Percentiles rank a stretch among this genome's conserved stretches.
phyloP scores from a whole-genome alignment of 2,888 invertebrate species.

The Neria commutata region DNA sequence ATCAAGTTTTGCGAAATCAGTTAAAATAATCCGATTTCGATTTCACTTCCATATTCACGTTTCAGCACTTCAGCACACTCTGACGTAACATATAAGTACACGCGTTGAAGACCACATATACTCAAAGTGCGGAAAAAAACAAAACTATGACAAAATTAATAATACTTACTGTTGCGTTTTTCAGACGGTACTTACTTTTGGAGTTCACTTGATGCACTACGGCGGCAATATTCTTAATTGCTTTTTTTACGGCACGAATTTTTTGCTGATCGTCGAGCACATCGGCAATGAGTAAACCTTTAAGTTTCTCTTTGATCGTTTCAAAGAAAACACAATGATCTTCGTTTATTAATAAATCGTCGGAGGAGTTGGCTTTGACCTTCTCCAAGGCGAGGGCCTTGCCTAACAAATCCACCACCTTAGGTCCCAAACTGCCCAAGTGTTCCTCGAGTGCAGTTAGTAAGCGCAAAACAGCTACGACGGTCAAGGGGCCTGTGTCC shows the following conservation, averaged over 20 bases:
- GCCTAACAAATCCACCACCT: constrained; percentile 76
- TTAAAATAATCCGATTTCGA: no score
- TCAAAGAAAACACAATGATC: constrained; percentile 78
- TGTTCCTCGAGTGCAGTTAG: constrained; percentile 83
- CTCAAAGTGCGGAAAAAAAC: no score
- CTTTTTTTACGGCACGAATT: constrained; percentile 73
- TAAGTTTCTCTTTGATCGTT: constrained; percentile 84
- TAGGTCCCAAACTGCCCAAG: constrained; percentile 83
- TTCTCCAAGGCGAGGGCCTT: constrained; percentile 81
- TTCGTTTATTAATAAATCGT: constrained; percentile 75
- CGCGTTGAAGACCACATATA: no score
- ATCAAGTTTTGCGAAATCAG: no score
- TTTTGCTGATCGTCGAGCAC: constrained; percentile 67
- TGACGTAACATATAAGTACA: no score
- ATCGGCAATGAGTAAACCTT: constrained; percentile 76
- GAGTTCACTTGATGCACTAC: constrained; percentile 72
- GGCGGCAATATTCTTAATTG: constrained; percentile 78
- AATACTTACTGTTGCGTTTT: background rate
- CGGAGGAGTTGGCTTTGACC: constrained; percentile 73
- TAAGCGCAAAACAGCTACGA: constrained; percentile 74
- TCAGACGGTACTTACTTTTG: constrained; percentile 57
- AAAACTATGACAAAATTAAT: no score
- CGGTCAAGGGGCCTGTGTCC: constrained; percentile 65
- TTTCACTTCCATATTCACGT: no score
- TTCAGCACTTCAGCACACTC: no score